phyloP scores from a whole-genome alignment of 2,797 vertebrate genomes.

The Bovichtus variegatus region DNA sequence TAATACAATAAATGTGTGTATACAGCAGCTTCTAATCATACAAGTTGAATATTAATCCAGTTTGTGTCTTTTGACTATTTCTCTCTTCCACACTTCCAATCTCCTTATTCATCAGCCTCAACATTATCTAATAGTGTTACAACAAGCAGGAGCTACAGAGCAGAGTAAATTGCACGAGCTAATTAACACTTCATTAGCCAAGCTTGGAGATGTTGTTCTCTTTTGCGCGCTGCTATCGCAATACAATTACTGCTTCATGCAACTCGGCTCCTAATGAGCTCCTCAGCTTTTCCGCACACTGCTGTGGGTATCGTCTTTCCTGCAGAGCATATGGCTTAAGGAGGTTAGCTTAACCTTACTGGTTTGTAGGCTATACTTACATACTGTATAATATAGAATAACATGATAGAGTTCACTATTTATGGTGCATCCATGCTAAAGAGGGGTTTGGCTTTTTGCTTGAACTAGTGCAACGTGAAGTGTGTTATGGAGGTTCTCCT shows the following conservation, averaged over 20 bases:
- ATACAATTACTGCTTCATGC: constrained; percentile 61
- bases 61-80: constrained; percentile 19
- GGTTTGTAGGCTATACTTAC: constrained; percentile 43
- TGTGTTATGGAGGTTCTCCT: constrained; percentile 1
- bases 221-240: not conserved
- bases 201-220: constrained; percentile 49
- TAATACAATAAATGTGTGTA: constrained; percentile 33
- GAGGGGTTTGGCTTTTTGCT: constrained; percentile 34
- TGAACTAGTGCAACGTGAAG: constrained; percentile 17
- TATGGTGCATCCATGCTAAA: constrained; percentile 42
- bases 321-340: constrained; percentile 54
- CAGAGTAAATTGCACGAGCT: constrained; percentile 44
- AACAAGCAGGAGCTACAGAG: constrained; percentile 46
- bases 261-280: constrained; percentile 48
- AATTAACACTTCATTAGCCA: constrained; percentile 70
- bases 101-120: constrained; percentile 38
- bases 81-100: constrained; percentile 19
- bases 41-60: constrained; percentile 9
- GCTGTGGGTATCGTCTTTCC: constrained; percentile 53
- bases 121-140: constrained; percentile 39
- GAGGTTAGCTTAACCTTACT: constrained; percentile 49
- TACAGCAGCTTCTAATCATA: constrained; percentile 38
- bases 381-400: constrained; percentile 62
- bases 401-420: constrained; percentile 54
- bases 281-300: constrained; percentile 45